These are phyloP conservation scores for Actinia tenebrosa DNA, from an alignment of 64 coral and sea anemone species.

Conservation along the genomic window DNA sequence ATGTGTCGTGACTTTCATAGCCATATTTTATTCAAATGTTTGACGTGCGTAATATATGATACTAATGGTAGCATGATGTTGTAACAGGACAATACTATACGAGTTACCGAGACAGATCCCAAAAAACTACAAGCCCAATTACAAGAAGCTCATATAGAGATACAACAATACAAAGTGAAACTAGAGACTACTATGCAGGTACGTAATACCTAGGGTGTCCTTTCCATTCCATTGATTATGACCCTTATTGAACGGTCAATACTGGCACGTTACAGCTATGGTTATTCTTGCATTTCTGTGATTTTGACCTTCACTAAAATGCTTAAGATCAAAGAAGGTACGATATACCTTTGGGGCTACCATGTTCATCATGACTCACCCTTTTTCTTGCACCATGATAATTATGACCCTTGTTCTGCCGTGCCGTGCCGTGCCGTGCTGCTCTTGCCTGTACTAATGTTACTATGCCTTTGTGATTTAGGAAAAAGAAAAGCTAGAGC, in stretches of 20 bases:
- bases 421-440: neutral
- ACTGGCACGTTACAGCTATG: no score
- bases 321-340: neutral
- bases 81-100: conserved; percentile 12
- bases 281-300: no score
- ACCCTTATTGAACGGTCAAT: neutral
- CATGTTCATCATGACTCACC: no score
- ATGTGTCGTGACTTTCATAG: no score
- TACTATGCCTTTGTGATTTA: conserved; percentile 18
- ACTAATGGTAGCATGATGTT: neutral
- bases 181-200: conserved; percentile 88
- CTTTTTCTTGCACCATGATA: neutral
- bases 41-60: neutral
- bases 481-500: conserved; percentile 92
- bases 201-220: neutral
- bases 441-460: neutral
- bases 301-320: neutral
- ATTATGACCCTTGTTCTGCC: neutral
- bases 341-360: neutral
- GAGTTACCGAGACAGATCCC: conserved; percentile 78
- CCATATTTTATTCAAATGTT: no score
- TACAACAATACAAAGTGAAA: conserved; percentile 95
- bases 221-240: neutral
- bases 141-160: conserved; percentile 85
- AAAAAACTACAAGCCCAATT: conserved; percentile 89